Evolutionary conservation across 2,888 invertebrate species (phyloP).

Genomic region (Agapetus fuscipes): DNA sequence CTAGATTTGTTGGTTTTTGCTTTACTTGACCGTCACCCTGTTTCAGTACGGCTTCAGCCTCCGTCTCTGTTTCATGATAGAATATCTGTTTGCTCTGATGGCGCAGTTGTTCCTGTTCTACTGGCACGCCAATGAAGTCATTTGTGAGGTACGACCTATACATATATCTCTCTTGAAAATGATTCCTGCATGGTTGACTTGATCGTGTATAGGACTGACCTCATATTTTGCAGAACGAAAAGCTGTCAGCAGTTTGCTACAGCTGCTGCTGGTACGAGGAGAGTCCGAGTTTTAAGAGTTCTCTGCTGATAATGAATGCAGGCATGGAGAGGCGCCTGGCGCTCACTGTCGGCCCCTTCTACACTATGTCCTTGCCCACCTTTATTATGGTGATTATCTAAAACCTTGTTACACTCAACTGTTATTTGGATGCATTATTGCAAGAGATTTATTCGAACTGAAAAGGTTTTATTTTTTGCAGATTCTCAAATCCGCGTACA

Average conservation of each 20-base stretch:
- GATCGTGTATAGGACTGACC: too few species aligned
- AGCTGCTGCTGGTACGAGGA: slow-evolving; percentile 21
- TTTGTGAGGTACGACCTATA: slow-evolving; percentile 32
- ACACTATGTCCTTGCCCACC: slow-evolving; percentile 22
- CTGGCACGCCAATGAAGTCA: slow-evolving; percentile 40
- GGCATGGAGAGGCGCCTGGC: slow-evolving; percentile 16
- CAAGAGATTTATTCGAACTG: too few species aligned
- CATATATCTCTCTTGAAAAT: too few species aligned
- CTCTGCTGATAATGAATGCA: slow-evolving; percentile 17
- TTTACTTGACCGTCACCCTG: too few species aligned
- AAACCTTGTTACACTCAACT: too few species aligned
- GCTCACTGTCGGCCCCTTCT: slow-evolving; percentile 21
- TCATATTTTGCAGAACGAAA: slow-evolving; percentile 21
- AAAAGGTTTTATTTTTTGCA: too few species aligned
- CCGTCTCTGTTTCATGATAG: slow-evolving; percentile 27
- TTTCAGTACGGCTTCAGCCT: slow-evolving; percentile 21
- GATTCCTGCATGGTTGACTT: slow-evolving; percentile 6
- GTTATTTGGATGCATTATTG: too few species aligned
- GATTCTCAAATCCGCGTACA: slow-evolving; percentile 21
- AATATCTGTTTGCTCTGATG: slow-evolving; percentile 37
- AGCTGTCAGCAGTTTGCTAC: slow-evolving; percentile 16
- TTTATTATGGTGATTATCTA: slow-evolving; percentile 21
- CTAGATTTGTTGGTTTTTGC: too few species aligned
- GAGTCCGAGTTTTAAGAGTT: slow-evolving; percentile 15
- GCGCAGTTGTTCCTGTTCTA: slow-evolving; percentile 40